Evolutionary conservation across 2,113 vertebrate genomes (phyloP).

Genomic region (Thinocorus orbignyianus): DNA sequence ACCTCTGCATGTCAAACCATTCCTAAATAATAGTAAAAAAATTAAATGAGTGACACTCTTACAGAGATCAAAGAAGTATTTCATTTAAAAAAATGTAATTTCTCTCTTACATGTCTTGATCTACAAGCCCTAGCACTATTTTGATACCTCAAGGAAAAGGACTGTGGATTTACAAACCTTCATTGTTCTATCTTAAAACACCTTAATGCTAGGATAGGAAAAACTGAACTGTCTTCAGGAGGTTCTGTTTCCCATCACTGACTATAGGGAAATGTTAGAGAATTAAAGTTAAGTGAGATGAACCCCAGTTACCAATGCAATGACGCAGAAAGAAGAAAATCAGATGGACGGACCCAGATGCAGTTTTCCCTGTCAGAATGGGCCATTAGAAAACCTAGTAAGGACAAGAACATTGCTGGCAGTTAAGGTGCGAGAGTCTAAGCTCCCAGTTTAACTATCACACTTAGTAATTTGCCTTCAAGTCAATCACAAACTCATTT

Average conservation of each 20-base stretch:
- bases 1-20: neutral
- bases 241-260: neutral
- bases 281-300: neutral
- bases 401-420: neutral
- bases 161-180: neutral
- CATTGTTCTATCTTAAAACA: neutral
- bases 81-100: neutral
- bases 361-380: neutral
- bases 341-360: neutral
- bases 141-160: neutral
- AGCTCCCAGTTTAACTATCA: neutral
- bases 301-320: neutral
- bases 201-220: neutral
- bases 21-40: neutral
- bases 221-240: neutral
- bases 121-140: neutral
- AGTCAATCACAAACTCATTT: neutral
- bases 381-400: neutral
- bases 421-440: neutral
- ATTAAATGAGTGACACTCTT: neutral
- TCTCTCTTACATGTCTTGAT: neutral
- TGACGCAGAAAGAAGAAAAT: neutral
- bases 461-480: neutral
- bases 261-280: neutral
- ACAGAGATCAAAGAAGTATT: neutral